phyloP scores from a whole-genome alignment of 2,888 invertebrate genomes.

The Melolontha melolontha region DNA sequence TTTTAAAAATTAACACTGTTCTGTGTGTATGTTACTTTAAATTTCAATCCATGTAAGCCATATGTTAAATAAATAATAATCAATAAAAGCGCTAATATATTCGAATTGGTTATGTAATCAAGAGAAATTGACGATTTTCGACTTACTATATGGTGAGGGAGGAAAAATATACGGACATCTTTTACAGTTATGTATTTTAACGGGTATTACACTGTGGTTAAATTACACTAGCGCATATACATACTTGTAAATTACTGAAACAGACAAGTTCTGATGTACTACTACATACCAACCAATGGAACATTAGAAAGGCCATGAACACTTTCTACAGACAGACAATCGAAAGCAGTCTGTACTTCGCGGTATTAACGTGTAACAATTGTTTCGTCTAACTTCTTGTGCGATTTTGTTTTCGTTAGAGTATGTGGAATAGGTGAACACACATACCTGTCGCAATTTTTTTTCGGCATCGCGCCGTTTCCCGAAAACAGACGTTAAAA shows the following conservation, averaged over 20 bases:
- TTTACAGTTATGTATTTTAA: no score
- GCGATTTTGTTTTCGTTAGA: background rate
- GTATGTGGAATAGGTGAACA: background rate
- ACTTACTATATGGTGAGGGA: background rate
- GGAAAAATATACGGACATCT: background rate
- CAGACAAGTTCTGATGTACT: no score
- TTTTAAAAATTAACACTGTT: no score
- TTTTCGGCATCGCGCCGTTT: no score
- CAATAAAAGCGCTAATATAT: background rate
- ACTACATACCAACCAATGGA: constrained; percentile 39
- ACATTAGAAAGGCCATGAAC: constrained; percentile 46
- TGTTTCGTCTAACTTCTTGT: constrained; percentile 19
- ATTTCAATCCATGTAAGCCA: no score
- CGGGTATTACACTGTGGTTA: no score
- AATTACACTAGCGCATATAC: no score
- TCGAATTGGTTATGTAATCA: constrained; percentile 3
- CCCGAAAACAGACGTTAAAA: no score
- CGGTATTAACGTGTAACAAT: constrained; percentile 22
- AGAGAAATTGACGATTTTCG: constrained; percentile 15
- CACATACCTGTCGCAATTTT: no score
- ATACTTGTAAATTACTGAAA: no score
- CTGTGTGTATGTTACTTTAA: no score
- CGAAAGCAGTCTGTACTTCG: constrained; percentile 44
- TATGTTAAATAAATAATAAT: no score
- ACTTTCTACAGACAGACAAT: constrained; percentile 47